Percentiles rank a stretch among this genome's conserved stretches.
These are phyloP conservation scores for Siniperca scherzeri DNA, from an alignment of 2,797 vertebrate species.

Conservation along the genomic window DNA sequence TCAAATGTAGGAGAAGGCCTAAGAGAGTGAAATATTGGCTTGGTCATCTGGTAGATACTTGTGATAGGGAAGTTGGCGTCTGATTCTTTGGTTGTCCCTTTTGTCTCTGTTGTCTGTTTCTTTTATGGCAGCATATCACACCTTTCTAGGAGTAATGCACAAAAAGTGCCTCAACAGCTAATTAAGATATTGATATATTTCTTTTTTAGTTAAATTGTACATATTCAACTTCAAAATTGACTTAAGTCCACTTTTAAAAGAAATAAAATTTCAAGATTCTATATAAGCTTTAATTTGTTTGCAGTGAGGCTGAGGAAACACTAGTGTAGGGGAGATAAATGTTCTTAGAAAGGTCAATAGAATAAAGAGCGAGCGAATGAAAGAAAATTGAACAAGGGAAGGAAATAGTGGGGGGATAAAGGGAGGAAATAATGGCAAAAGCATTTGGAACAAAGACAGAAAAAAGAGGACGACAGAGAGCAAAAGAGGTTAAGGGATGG, in stretches of 20 bases:
- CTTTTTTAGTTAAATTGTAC: neutral
- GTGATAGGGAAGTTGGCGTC: neutral
- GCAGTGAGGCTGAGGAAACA: conserved; percentile 2
- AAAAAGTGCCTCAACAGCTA: neutral
- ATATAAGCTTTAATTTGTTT: neutral
- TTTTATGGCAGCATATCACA: neutral
- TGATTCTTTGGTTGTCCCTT: neutral
- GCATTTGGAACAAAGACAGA: conserved; percentile 35
- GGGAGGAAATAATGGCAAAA: conserved; percentile 42
- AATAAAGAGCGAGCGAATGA: conserved; percentile 38
- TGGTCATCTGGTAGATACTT: neutral
- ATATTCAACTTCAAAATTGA: neutral
- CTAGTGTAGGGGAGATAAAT: conserved; percentile 16
- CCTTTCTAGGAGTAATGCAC: neutral
- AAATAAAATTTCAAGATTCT: neutral
- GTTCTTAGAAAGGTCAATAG: conserved; percentile 38
- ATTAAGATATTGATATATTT: neutral
- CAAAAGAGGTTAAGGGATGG: conserved; percentile 40
- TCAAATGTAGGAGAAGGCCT: neutral
- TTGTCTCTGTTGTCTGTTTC: neutral
- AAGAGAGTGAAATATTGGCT: neutral
- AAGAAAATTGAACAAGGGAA: conserved; percentile 53
- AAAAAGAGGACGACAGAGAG: conserved; percentile 12
- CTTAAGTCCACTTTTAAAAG: neutral
- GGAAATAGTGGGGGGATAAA: conserved; percentile 39